A percentile compares a stretch with the other conserved stretches of the same genome.
Conservation (phyloP, 2,113 vertebrate species). For the Anser cygnoides region DNA sequence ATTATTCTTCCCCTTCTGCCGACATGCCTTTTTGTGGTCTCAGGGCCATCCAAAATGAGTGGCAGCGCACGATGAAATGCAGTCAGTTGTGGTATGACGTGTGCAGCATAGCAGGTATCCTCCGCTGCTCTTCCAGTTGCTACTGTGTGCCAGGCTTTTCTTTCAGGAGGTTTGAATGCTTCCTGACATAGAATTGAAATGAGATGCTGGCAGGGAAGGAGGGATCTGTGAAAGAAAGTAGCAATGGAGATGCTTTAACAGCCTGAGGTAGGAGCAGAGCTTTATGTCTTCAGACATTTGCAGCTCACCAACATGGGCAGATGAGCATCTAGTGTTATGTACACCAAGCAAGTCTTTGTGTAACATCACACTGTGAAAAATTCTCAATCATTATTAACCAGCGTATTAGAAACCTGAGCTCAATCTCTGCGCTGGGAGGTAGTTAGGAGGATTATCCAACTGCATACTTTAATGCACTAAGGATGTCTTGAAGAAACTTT, state of each 20-base stretch:
- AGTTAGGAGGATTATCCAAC: background rate
- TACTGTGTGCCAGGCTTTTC: background rate
- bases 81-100: background rate
- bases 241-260: background rate
- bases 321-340: background rate
- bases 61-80: fast-evolving
- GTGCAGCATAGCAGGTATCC: fast-evolving
- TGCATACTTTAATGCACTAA: background rate
- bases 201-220: background rate
- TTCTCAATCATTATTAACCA: background rate
- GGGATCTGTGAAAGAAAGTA: background rate
- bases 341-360: fast-evolving
- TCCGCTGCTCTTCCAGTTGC: background rate
- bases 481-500: constrained; percentile 20
- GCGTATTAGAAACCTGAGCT: background rate
- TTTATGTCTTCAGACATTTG: background rate
- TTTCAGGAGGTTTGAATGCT: background rate
- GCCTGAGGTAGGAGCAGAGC: background rate
- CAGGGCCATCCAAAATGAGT: fast-evolving
- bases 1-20: background rate
- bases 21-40: background rate
- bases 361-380: background rate
- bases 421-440: background rate
- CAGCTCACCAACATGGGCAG: background rate
- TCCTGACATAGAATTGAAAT: background rate